These are phyloP conservation scores for Myiozetetes cayanensis DNA, from an alignment of 2,113 vertebrate genomes.

Conservation along the genomic window DNA sequence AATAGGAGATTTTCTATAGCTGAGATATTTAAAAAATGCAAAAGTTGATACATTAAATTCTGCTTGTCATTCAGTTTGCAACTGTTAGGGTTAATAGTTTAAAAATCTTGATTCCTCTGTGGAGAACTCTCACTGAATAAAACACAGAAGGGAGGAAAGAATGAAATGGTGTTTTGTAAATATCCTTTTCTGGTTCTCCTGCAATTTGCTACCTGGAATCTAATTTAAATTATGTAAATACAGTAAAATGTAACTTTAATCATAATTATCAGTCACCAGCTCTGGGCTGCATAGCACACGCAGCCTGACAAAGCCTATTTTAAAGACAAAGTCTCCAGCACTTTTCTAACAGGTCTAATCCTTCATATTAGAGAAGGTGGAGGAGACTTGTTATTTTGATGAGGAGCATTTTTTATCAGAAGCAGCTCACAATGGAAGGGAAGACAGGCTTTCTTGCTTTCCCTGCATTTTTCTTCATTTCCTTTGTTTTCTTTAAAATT, in stretches of 20 bases:
- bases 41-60: not conserved
- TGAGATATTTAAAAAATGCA: not conserved
- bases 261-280: not conserved
- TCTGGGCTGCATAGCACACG: not conserved
- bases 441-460: conserved; percentile 1
- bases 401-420: conserved; percentile 6
- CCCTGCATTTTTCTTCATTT: conserved; percentile 24
- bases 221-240: conserved; percentile 16
- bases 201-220: not conserved
- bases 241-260: not conserved
- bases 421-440: not conserved
- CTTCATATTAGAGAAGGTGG: not conserved
- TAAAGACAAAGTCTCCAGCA: not conserved
- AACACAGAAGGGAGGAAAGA: not conserved
- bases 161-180: not conserved
- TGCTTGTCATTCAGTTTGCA: not conserved
- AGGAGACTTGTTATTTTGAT: not conserved
- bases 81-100: not conserved
- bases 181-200: not conserved
- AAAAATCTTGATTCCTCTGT: not conserved
- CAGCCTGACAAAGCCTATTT: not conserved
- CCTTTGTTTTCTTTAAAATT: conserved; percentile 48
- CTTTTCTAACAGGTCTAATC: not conserved
- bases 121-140: not conserved
- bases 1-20: not conserved